Percentiles rank a stretch among this genome's conserved stretches.
Evolutionary conservation across 2,888 invertebrate species (phyloP).

Genomic region (Xestia ashworthii): DNA sequence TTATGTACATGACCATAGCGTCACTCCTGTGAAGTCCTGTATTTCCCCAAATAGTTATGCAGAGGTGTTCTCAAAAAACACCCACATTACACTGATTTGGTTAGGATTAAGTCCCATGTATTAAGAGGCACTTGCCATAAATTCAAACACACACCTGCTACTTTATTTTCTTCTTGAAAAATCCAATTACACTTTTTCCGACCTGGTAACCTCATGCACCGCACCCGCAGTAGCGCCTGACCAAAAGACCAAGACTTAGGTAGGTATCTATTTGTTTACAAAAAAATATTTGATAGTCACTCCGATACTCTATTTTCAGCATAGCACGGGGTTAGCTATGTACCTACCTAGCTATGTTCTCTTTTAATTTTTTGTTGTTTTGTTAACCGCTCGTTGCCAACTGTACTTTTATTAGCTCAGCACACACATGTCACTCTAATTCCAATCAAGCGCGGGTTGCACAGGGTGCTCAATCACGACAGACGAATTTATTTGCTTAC

Average conservation of each 20-base stretch:
- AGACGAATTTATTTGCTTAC: constrained; percentile 52
- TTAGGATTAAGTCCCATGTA: neutral
- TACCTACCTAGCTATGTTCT: neutral
- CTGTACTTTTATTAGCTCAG: constrained; percentile 39
- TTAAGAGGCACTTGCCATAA: neutral
- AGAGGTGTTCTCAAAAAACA: neutral
- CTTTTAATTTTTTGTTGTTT: neutral
- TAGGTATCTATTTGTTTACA: neutral
- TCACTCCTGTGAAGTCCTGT: neutral
- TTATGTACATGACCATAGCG: neutral
- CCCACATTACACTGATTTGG: neutral
- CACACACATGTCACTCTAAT: constrained; percentile 41
- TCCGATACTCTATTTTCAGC: neutral
- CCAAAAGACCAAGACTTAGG: neutral
- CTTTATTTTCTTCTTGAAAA: neutral
- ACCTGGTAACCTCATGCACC: no score
- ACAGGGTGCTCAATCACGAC: constrained; percentile 49
- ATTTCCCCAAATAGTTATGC: neutral
- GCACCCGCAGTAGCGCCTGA: no score
- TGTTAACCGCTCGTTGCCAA: neutral
- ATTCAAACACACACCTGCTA: neutral
- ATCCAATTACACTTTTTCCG: neutral
- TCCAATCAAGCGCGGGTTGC: constrained; percentile 48
- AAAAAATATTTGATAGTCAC: neutral
- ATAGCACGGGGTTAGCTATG: no score